Base-by-base conservation (phyloP, 1,140 invertebrate genomes). In the Eufriesea mexicana region DNA sequence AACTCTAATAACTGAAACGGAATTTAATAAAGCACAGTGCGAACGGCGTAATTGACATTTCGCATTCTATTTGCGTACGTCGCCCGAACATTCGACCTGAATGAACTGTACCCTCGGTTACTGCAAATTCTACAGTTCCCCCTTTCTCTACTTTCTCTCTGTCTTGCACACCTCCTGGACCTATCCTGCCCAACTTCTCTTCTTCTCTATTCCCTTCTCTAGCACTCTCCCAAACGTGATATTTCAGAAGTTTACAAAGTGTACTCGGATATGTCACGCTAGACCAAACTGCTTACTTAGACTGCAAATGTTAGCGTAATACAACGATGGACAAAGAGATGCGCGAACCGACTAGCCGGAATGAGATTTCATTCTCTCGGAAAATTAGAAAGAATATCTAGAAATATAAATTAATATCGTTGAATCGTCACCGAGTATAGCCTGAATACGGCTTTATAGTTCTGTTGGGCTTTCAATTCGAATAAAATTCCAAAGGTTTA, bases 1-100 rank as follows among this genome's bases (percentile, higher is more conserved):
- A 80, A 64, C 78, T 80, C 64, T 80, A 74, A 80, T 80, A 82
- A 82, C 79, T 76, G 79, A 76, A 76, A 76, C 72, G 70, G 70
- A 80, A 82, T 82, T 82, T 76, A 75, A 82, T 76, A 75, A 82
- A 82, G 72, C 72, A 75, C 72, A 20, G 72, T 71, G 55, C 54
- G 55, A 75, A 75, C 54, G 64, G 35, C 28, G 55, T 83, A 83
- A 83, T 79, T 79, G 68, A 77, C 75, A 79, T 84, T 84, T 84
- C 76, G 82, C 61, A 84, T 84, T 79, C 82, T 77, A 70, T 84
- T 79, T 72, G 51, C 68, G 68, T 72, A 76, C 59, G 35, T 79
- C 25, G 76, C 28, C 59, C 20, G 57, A 72, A 77, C 76, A 79
- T 79, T 83, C 66, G 75, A 70, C 74, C 75, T 7, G 49, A 64